Conservation (phyloP, 2,113 vertebrate species). For the Sterna hirundo region DNA sequence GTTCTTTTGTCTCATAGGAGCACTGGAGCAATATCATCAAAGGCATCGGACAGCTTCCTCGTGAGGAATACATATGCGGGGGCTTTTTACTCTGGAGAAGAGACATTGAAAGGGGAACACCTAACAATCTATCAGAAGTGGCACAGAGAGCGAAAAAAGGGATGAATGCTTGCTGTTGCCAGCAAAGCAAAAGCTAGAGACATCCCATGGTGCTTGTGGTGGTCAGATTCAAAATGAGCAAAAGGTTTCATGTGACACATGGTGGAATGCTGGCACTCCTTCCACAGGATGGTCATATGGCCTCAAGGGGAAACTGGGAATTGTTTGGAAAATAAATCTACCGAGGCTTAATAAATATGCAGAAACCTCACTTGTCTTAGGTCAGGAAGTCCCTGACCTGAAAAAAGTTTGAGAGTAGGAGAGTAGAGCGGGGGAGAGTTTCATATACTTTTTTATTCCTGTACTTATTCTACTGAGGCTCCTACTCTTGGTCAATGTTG, state of each 20-base stretch:
- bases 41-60: background rate
- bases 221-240: background rate
- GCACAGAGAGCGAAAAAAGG: background rate
- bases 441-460: background rate
- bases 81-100: background rate
- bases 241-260: background rate
- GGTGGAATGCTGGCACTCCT: background rate
- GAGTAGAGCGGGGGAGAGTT: background rate
- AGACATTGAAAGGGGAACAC: background rate
- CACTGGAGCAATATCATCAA: background rate
- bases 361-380: background rate
- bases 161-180: background rate
- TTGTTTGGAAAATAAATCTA: background rate
- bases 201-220: fast-evolving
- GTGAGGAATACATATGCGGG: background rate
- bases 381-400: background rate
- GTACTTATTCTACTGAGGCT: background rate
- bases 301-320: background rate
- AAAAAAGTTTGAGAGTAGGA: background rate
- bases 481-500: background rate
- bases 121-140: background rate
- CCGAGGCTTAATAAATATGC: background rate
- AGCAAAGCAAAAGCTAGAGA: background rate
- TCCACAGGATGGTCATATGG: background rate
- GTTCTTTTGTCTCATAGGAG: background rate